These are phyloP conservation scores for Diadegma fenestrale DNA, from an alignment of 2,888 invertebrate species.

Conservation along the genomic window DNA sequence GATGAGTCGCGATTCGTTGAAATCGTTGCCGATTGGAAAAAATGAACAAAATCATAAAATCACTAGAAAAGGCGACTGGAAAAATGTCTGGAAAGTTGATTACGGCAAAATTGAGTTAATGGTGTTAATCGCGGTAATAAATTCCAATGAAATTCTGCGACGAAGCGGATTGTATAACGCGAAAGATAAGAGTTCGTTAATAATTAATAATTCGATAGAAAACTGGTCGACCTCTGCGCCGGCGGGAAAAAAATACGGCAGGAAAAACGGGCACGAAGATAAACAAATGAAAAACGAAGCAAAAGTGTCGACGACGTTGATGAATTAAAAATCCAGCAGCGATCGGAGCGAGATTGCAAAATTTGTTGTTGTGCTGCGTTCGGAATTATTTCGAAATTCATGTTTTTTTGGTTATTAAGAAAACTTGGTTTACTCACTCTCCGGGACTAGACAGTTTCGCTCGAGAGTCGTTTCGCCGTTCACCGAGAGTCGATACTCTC, in stretches of 20 bases:
- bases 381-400: constrained; percentile 10
- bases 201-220: not conserved
- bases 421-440: constrained; percentile 67
- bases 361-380: constrained; percentile 40
- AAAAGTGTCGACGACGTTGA: not conserved
- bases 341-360: constrained; percentile 29
- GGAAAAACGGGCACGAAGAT: not conserved
- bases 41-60: not conserved
- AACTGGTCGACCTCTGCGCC: constrained; percentile 38
- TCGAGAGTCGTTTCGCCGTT: constrained; percentile 16
- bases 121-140: constrained; percentile 3
- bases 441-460: constrained; percentile 72
- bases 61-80: not conserved
- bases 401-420: constrained; percentile 1
- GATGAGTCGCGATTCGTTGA: not conserved
- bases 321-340: not conserved
- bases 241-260: constrained; percentile 12
- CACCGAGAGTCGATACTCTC: constrained; percentile 41
- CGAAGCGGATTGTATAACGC: constrained; percentile 31
- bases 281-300: constrained; percentile 17
- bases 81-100: not conserved
- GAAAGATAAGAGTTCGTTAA: constrained; percentile 23
- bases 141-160: constrained; percentile 23
- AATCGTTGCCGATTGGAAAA: constrained; percentile 21
- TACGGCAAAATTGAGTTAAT: not conserved